Evolutionary conservation across 2,113 vertebrate genomes (phyloP), one percentile per base, ranked within the genome.

Genomic region (Charina bottae): DNA sequence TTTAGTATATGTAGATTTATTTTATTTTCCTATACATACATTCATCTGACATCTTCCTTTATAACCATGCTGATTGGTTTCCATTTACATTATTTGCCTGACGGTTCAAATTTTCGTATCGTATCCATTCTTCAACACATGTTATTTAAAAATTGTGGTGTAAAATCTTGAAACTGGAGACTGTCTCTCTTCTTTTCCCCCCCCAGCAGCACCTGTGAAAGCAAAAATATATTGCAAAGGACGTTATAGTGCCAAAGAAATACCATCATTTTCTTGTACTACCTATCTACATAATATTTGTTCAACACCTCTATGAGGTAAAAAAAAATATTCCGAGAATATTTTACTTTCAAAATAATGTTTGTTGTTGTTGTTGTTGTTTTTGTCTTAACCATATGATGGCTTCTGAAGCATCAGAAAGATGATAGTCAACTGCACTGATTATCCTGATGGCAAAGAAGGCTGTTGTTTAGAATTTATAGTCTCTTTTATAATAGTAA

Each of bases 191-290:
- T 95, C 91, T 93, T 49, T 92, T 94, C 88, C 94, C 92, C 90
- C 72, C 94, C 91, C 94, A 95, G 93, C 93, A 93, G 91, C 92
- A 87, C 92, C 88, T 85, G 89, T 95, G 95, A 95, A 96, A 96
- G 93, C 89, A 95, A 95, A 96, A 93, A 93, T 94, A 85, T 95
- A 95, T 96, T 96, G 93, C 94, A 95, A 94, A 94, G 94, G 94
- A 96, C 92, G 53, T 96, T 90, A 93, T 94, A 97, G 92, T 95
- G 93, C 93, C 94, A 95, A 93, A 93, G 93, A 95, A 96, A 96
- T 85, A 78, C 88, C 92, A 89, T 88, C 94, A 92, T 90, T 95
- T 96, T 96, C 90, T 96, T 95, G 93, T 93, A 92, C 83, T 92
- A 92, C 88, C 60, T 78, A 87, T 91, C 93, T 95, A 90, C 91